Base-by-base conservation (phyloP, 2,888 invertebrate genomes). In the Eristalinus sepulchralis region DNA sequence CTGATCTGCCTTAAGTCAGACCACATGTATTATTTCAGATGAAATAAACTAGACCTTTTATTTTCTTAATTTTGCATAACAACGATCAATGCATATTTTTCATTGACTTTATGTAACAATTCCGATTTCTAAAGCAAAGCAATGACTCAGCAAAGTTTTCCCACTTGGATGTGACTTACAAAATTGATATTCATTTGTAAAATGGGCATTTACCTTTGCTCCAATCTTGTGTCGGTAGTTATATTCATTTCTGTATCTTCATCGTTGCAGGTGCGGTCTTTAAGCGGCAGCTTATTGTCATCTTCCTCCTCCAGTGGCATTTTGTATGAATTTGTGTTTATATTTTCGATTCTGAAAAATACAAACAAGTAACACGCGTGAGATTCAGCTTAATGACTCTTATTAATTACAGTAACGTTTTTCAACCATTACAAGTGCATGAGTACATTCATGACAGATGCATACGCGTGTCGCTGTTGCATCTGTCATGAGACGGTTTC, bases 221-320 rank as follows among this genome's bases (percentile, higher is more conserved):
- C 86, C 11, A 63, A 24, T 67, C 86, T 83, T 0, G 86, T 79
- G 11, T 86, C 83, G 4, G 78, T 67, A 20, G 75, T 75, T 11
- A 75, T 83, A 27, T 75, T 83, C 33, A 86, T 47, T 6, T 83
- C 83, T 59, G 75, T 60, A 10, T 86, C 86, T 31, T 86, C 86
- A 24, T 86, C 86, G 60, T 86, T 83, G 36, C 73, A 73, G 10
- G 82, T 82, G 63, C 86, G 78, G 47, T 86, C 86, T 67, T 86
- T 86, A 10, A 86, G 63, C 0, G 86, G 86, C 78, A 86, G 75
- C 57, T 86, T 86, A 31, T 86, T 86, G 3, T 86, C 86, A 31
- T 86, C 83, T 34, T 86, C 86, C 2, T 83, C 86, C 8, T 72
- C 71, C 36, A 77, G 24, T 1, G 82, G 73, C 85, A 82, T 86